Percentiles rank a stretch among this genome's conserved stretches.
Conservation (phyloP, 2,888 invertebrate genomes). For the Choristoneura rosaceana region DNA sequence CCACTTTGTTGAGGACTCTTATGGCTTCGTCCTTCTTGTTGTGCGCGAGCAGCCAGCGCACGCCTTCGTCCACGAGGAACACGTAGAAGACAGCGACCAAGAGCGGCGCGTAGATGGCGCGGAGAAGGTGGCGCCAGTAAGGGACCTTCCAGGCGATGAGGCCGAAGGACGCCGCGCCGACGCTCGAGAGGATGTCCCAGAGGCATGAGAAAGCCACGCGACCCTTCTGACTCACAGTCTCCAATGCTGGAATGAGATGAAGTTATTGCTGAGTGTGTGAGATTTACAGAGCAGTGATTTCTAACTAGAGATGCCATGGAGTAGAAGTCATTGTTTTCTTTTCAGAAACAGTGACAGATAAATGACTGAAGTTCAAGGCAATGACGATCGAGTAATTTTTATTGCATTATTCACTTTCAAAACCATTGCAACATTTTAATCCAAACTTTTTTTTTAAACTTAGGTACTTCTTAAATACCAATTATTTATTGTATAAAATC, state of each 20-base stretch:
- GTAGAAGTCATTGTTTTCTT: too few relatives aligned
- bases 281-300: neutral
- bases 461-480: too few relatives aligned
- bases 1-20: conserved; percentile 87
- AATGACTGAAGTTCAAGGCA: too few relatives aligned
- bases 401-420: too few relatives aligned
- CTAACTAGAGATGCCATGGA: too few relatives aligned
- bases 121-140: conserved; percentile 89
- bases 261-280: neutral
- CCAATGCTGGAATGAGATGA: conserved; percentile 65
- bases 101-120: conserved; percentile 89
- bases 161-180: conserved; percentile 90
- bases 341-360: too few relatives aligned
- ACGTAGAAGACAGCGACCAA: conserved; percentile 88
- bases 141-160: conserved; percentile 89
- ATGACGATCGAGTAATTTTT: too few relatives aligned
- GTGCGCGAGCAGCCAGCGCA: conserved; percentile 92
- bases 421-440: too few relatives aligned
- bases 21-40: conserved; percentile 88
- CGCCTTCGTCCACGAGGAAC: conserved; percentile 91
- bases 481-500: too few relatives aligned
- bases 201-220: conserved; percentile 78
- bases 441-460: too few relatives aligned
- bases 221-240: conserved; percentile 72
- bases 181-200: conserved; percentile 68